Evolutionary conservation across 2,113 vertebrate genomes (phyloP).

Genomic region (Hystrix brachyura): DNA sequence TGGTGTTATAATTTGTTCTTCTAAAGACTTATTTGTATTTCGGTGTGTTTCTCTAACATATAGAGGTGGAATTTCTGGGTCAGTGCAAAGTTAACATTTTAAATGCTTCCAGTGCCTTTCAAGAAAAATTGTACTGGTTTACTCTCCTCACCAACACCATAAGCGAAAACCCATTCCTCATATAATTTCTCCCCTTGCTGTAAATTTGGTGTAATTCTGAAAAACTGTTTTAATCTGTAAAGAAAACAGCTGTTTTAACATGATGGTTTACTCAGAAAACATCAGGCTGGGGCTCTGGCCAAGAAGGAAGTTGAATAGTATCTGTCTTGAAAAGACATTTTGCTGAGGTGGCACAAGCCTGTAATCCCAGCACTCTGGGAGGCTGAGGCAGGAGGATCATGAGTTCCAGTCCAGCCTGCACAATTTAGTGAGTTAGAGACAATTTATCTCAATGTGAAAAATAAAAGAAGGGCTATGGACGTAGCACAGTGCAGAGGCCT

Average conservation of each 20-base stretch:
- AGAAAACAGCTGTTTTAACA: constrained; percentile 46
- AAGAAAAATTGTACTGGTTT: constrained; percentile 32
- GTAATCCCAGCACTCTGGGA: neutral
- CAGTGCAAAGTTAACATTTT: constrained; percentile 36
- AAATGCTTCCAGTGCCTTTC: neutral
- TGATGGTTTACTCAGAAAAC: neutral
- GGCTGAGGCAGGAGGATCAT: neutral
- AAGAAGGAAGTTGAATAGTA: constrained; percentile 10
- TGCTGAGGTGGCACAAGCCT: neutral
- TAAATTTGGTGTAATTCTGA: constrained; percentile 38
- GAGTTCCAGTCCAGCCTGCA: neutral
- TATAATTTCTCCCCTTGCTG: neutral
- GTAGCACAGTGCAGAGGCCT: neutral
- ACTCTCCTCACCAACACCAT: too few relatives aligned
- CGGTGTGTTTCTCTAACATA: neutral
- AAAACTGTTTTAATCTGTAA: neutral
- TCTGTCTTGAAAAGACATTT: neutral
- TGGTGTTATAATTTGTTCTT: neutral
- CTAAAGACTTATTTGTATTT: neutral
- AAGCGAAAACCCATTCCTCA: neutral
- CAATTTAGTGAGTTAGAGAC: neutral
- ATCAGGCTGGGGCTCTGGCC: neutral
- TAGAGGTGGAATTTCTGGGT: constrained; percentile 11
- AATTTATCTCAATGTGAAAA: neutral
- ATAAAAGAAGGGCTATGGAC: neutral